Evolutionary conservation across 2,797 vertebrate genomes (phyloP).

Genomic region (Steatocranus sp.): DNA sequence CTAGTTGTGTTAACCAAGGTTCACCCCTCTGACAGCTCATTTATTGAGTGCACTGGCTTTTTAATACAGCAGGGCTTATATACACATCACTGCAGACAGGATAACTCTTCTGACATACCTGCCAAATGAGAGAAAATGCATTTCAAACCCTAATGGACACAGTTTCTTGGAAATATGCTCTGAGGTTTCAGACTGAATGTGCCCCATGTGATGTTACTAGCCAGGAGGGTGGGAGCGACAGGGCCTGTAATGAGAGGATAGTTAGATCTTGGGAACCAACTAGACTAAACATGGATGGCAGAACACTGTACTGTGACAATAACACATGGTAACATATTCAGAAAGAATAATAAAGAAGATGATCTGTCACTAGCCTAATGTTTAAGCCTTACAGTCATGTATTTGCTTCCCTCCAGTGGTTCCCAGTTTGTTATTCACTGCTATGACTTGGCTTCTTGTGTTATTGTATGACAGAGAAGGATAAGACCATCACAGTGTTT

Average conservation of each 20-base stretch:
- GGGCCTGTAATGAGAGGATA: neutral
- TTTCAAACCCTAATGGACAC: neutral
- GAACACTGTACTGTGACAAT: neutral
- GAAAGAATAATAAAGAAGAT: neutral
- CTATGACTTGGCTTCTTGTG: neutral
- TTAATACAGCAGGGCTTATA: neutral
- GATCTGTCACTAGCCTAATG: neutral
- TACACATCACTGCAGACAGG: neutral
- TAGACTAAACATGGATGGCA: neutral
- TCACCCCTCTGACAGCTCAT: neutral
- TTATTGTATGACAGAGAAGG: neutral
- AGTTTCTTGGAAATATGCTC: neutral
- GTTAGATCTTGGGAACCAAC: neutral
- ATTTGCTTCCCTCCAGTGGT: neutral
- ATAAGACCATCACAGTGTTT: neutral
- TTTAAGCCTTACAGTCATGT: neutral
- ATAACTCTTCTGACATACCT: neutral
- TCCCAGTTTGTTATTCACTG: neutral
- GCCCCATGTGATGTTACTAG: neutral
- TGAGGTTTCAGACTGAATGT: neutral
- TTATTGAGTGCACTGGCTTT: neutral
- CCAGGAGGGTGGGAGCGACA: neutral
- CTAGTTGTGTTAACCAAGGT: neutral
- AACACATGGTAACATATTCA: neutral
- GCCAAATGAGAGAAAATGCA: neutral